Base-by-base conservation (phyloP, 2,797 vertebrate genomes). In the Mionectes olivaceus region DNA sequence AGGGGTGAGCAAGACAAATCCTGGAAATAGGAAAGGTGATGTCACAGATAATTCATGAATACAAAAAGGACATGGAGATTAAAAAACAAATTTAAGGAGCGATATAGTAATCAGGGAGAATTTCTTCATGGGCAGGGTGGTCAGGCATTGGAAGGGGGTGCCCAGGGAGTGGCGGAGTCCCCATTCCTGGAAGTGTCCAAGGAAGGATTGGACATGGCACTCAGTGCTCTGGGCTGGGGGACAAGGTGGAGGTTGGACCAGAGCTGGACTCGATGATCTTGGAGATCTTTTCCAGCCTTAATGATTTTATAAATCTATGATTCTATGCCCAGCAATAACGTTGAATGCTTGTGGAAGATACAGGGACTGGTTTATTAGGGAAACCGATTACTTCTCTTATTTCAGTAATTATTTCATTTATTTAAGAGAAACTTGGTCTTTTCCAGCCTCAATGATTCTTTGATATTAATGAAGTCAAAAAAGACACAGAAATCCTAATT, bases 181-280 rank as follows among this genome's bases (percentile, higher is more conserved):
- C 24, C 68, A 73, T 25, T 28, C 60, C 37, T 73, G 59, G 13
- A 50, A 13, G 10, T 49, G 14, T 7, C 61, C 44, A 43, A 9
- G 60, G 44, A 65, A 57, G 4, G 13, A 24, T 13, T 33, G 55
- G n/a, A 22, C 3, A 2, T 33, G 32, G n/a, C 53, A 56, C 55
- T 39, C 2, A 7, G 53, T 0, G 44, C n/a, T 33, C 55, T 17
- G 68, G 28, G 39, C 30, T 56, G 59, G 43, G 50, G 50, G 55
- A 32, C 27, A 43, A 49, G 2, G 18, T 5, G 27, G 10, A 44
- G 5, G 11, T 57, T 0, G 0, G 13, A 0, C 13, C 25, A 53
- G 52, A 24, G 5, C 2, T 59, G 44, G 37, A 14, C 23, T 24
- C 0, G 2, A 5, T 65, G 39, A 27, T 9, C 61, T 27, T 22